phyloP scores from a whole-genome alignment of 2,113 vertebrate species.

The Vulpes lagopus region DNA sequence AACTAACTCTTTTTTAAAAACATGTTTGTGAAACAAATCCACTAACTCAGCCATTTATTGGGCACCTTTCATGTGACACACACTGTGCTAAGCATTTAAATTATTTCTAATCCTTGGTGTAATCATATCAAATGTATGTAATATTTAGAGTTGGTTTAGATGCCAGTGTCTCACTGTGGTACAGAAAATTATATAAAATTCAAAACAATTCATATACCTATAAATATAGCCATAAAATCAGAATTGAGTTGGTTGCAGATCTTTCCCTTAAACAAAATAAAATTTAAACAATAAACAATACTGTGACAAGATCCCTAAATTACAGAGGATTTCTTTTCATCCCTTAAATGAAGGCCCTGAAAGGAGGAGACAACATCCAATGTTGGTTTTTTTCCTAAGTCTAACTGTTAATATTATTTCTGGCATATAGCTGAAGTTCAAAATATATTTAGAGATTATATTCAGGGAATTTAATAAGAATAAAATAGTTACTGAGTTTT shows the following conservation, averaged over 20 bases:
- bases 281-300: background rate
- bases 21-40: background rate
- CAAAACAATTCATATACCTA: background rate
- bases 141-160: background rate
- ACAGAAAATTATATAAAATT: background rate
- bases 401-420: background rate
- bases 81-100: background rate
- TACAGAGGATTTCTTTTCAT: background rate
- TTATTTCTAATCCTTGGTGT: background rate
- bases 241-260: background rate
- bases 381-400: constrained; percentile 41
- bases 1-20: background rate
- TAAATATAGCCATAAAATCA: background rate
- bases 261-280: constrained; percentile 37
- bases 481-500: constrained; percentile 1
- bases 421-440: background rate
- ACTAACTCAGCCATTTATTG: background rate
- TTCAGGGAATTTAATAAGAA: background rate
- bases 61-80: background rate
- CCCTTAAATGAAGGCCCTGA: background rate
- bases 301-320: background rate
- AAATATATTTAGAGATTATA: constrained; percentile 33
- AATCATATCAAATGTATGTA: background rate
- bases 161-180: background rate
- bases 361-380: background rate